phyloP scores from a whole-genome alignment of 2,797 vertebrate genomes.

The Eulemur albifrons region DNA sequence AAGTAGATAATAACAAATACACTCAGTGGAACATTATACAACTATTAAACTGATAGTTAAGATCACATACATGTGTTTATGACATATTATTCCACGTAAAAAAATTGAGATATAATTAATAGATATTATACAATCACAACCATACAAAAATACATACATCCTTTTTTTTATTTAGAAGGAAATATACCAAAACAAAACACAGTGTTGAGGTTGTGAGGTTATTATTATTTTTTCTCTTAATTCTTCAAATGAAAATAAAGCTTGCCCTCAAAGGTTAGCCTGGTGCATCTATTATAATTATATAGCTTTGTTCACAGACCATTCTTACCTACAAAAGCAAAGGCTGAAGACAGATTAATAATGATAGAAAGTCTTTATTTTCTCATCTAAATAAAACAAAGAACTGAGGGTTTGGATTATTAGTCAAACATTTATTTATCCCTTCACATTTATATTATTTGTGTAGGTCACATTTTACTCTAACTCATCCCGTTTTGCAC shows the following conservation, averaged over 20 bases:
- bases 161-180: background rate
- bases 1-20: background rate
- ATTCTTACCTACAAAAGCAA: background rate
- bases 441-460: background rate
- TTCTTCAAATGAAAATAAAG: slow-evolving; percentile 6
- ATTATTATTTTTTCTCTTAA: background rate
- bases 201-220: background rate
- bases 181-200: background rate
- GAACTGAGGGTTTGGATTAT: background rate
- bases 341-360: background rate
- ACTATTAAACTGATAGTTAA: background rate
- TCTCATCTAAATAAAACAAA: background rate
- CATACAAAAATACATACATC: background rate
- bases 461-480: background rate
- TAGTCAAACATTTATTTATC: background rate
- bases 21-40: background rate
- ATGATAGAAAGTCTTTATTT: background rate
- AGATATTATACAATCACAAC: background rate
- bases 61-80: background rate
- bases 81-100: background rate
- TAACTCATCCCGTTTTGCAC: background rate
- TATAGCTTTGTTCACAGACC: background rate
- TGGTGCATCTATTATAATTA: background rate
- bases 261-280: background rate
- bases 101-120: background rate